Evolutionary conservation across 2,888 invertebrate genomes (phyloP).

Genomic region (Napeogenes inachia): DNA sequence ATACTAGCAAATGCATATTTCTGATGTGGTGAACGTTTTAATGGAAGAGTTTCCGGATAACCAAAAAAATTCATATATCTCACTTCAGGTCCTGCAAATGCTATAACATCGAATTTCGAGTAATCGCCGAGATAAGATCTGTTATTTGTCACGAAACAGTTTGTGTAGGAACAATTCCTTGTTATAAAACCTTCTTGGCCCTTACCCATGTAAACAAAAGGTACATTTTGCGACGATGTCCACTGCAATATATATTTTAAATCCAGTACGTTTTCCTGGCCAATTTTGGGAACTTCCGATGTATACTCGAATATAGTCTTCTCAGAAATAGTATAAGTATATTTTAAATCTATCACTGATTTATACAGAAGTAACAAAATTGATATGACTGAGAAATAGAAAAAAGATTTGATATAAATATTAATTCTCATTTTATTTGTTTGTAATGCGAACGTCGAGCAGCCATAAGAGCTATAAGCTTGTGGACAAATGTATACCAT

Average conservation of each 20-base stretch:
- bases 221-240: slow-evolving; percentile 40
- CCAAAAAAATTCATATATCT: slow-evolving; percentile 10
- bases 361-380: slow-evolving; percentile 28
- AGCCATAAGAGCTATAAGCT: not conserved
- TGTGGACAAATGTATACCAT: not conserved
- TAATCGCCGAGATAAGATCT: slow-evolving; percentile 37
- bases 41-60: slow-evolving; percentile 31
- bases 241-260: slow-evolving; percentile 52
- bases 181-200: slow-evolving; percentile 42
- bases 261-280: slow-evolving; percentile 14
- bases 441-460: slow-evolving; percentile 19
- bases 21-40: slow-evolving; percentile 44
- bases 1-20: slow-evolving; percentile 55
- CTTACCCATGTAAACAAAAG: slow-evolving; percentile 45
- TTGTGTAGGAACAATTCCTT: slow-evolving; percentile 47
- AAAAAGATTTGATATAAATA: slow-evolving; percentile 24
- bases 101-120: slow-evolving; percentile 51
- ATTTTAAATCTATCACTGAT: slow-evolving; percentile 22
- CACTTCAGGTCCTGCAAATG: slow-evolving; percentile 51
- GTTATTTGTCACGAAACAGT: slow-evolving; percentile 53
- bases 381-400: slow-evolving; percentile 21
- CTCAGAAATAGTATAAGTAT: not conserved
- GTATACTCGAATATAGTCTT: no score
- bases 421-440: slow-evolving; percentile 22
- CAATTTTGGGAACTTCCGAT: not conserved